Evolutionary conservation across 1,140 invertebrate species (phyloP), one percentile per base, ranked within the genome.

Genomic region (Phymorhynchus buccinoides): DNA sequence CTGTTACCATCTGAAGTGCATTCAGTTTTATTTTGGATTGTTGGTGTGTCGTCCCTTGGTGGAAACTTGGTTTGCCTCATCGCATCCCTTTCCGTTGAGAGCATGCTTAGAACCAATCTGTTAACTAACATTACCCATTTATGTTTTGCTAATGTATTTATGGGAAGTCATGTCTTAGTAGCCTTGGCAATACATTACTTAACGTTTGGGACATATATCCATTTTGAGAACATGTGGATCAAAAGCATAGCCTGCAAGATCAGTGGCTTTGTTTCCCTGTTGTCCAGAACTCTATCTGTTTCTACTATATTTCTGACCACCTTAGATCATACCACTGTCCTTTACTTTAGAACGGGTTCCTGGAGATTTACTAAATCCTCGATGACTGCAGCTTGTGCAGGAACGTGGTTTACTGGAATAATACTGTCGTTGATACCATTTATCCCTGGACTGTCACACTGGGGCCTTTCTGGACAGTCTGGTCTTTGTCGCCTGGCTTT

Each of bases 71-170:
- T 71, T 14, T 35, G 87, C 48, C 85, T 90, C 16, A 35, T 86
- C 18, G 83, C 83, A 35, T 44, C 87, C 18, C 18, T 22, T 18
- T 27, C 22, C 4, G 0, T 62, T 14, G n/a, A 62, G 56, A 62
- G n/a, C 12, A 62, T 22, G 22, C n/a, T 62, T 62, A 27, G 4
- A 62, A 18, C 22, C 56, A 62, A 12, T 62, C n/a, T 62, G 18
- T 4, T 62, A 27, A 27, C n/a, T 89, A 6, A 37, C 89, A 9
- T 91, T 91, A 89, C 90, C 90, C 16, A 71, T 92, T 1, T 92
- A 91, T 68, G 35, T 91, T 39, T 81, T 89, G 27, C 88, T 91
- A 16, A 91, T 92, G 30, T 90, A 88, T 44, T 62, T 80, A 7
- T 88, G 89, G 1, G 90, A 92, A 27, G 12, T 62, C 56, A 62